Conservation (phyloP, 1,140 invertebrate species). For the Cotesia typhae region DNA sequence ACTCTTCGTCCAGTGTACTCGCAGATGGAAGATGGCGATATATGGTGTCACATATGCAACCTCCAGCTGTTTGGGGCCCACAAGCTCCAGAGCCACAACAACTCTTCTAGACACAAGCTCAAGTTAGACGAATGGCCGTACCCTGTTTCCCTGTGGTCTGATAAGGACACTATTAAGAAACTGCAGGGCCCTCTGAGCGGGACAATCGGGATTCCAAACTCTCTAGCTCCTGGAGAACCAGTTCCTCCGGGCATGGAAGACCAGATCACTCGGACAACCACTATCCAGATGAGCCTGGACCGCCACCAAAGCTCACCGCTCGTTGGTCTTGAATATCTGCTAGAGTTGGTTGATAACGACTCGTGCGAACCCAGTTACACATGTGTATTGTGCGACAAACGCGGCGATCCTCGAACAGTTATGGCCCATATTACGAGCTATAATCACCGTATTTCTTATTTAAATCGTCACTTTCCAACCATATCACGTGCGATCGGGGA, state of each 20-base stretch:
- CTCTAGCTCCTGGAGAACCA: constrained; percentile 72
- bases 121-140: constrained; percentile 65
- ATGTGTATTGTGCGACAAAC: constrained; percentile 79
- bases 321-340: constrained; percentile 75
- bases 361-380: constrained; percentile 74
- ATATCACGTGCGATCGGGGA: constrained; percentile 63
- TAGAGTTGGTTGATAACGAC: constrained; percentile 74
- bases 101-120: constrained; percentile 61
- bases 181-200: too few species aligned
- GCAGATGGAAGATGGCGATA: constrained; percentile 61
- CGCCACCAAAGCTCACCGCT: constrained; percentile 64
- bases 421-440: constrained; percentile 79
- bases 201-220: constrained; percentile 21
- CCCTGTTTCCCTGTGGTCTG: constrained; percentile 62
- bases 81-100: constrained; percentile 61
- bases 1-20: constrained; percentile 62
- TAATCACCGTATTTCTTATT: constrained; percentile 73
- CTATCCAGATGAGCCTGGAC: constrained; percentile 70
- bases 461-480: constrained; percentile 69
- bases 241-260: constrained; percentile 77
- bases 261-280: constrained; percentile 65
- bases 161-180: constrained; percentile 30
- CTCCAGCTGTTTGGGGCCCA: constrained; percentile 62
- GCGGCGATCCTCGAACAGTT: constrained; percentile 77
- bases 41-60: constrained; percentile 66